These are phyloP conservation scores for Denticeps clupeoides DNA, from an alignment of 2,797 vertebrate species.

Conservation along the genomic window DNA sequence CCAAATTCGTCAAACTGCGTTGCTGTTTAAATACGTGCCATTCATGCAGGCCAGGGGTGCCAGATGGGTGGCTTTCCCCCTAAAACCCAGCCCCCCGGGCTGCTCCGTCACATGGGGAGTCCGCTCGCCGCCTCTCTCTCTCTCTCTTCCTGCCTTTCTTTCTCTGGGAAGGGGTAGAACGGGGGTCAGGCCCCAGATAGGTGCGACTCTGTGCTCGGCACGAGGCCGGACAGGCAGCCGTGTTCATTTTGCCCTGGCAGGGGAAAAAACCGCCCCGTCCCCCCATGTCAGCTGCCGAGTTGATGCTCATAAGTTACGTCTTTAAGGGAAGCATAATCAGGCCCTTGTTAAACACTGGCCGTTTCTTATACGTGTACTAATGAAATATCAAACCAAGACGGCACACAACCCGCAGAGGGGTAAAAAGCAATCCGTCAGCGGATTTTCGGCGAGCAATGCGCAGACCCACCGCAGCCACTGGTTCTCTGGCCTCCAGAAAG, in stretches of 20 bases:
- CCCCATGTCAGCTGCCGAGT: constrained; percentile 58
- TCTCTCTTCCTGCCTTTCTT: no score
- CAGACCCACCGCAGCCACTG: constrained; percentile 45
- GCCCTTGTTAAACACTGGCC: constrained; percentile 53
- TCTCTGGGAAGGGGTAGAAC: no score
- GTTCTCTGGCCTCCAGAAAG: constrained; percentile 30
- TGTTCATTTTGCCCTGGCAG: constrained; percentile 55
- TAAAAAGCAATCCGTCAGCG: constrained; percentile 54
- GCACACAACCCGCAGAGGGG: no score
- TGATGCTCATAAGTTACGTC: constrained; percentile 61
- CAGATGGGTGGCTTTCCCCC: constrained; percentile 74
- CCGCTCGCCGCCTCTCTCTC: no score
- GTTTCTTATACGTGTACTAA: constrained; percentile 63
- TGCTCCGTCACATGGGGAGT: constrained; percentile 63
- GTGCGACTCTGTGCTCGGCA: constrained; percentile 52
- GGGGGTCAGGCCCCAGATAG: constrained; percentile 46
- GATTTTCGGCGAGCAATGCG: constrained; percentile 60
- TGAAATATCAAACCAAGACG: constrained; percentile 67
- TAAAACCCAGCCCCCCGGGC: constrained; percentile 73
- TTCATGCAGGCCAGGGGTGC: constrained; percentile 63
- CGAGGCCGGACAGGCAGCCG: constrained; percentile 43
- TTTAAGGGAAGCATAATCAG: constrained; percentile 47
- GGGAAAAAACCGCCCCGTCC: constrained; percentile 58
- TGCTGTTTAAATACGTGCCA: constrained; percentile 83
- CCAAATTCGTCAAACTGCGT: constrained; percentile 94